These are phyloP conservation scores for Dinomys branickii DNA, from an alignment of 2,113 vertebrate genomes.

Conservation along the genomic window DNA sequence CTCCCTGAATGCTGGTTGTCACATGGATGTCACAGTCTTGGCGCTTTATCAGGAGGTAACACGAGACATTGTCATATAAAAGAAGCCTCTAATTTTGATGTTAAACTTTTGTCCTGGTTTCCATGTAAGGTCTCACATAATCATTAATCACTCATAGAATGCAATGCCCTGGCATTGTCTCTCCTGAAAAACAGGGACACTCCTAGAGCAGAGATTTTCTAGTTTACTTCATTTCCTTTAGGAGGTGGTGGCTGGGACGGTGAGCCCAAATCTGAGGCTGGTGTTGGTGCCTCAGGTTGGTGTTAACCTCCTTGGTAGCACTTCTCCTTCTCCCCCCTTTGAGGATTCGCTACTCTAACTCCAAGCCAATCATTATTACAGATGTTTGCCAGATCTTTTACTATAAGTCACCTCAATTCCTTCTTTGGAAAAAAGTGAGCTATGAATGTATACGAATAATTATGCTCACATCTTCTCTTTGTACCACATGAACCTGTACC, in stretches of 20 bases:
- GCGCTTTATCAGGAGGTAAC: background rate
- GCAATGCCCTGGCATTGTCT: background rate
- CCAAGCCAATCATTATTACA: background rate
- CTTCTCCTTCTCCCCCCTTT: background rate
- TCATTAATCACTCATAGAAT: background rate
- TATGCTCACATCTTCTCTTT: background rate
- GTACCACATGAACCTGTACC: background rate
- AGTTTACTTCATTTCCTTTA: constrained; percentile 18
- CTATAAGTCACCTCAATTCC: background rate
- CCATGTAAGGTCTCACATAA: background rate
- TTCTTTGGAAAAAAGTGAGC: background rate
- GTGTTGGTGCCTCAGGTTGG: no score
- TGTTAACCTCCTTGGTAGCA: background rate
- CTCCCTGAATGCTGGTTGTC: background rate
- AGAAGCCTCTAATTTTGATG: constrained; percentile 29
- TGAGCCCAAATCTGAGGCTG: background rate
- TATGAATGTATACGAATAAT: background rate
- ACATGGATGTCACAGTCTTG: background rate
- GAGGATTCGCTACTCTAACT: background rate
- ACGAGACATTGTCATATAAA: background rate
- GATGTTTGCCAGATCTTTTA: background rate
- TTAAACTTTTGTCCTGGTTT: background rate
- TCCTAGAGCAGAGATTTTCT: background rate
- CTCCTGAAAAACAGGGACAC: background rate
- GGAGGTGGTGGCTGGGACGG: background rate